Base-by-base conservation (phyloP, 2,888 invertebrate species). In the Saturnia japonica region DNA sequence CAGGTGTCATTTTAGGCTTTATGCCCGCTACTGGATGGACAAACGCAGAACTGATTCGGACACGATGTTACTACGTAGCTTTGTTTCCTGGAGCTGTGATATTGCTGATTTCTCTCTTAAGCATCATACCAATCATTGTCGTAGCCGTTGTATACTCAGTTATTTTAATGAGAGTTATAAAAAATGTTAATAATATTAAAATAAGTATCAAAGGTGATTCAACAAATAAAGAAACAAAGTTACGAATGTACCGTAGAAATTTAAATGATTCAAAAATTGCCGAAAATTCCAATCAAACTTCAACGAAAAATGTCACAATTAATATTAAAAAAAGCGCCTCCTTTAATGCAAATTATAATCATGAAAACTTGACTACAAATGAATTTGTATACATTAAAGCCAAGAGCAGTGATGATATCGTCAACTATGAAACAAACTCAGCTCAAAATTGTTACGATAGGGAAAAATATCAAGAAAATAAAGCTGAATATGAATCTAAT, bases 11-110 rank as follows among this genome's bases (percentile, higher is more conserved):
- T 34, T 89, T 96, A 51, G 95, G 95, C 73, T 95, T 95, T 80
- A 83, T 96, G 76, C 96, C 96, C 42, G 87, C 91, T 3, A 94
- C 95, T 12, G 96, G 96, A 73, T 95, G 95, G 94, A 86, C 91
- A 40, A 91, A 90, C 75, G 79, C 78, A 68, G 90, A 92, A 74
- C 79, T 86, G 19, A 75, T 76, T 42, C 70, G 74, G 62, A 80
- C 82, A 51, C 81, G 84, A 69, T 96, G 96, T 81, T 95, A 94
- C 91, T 96, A 95, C 81, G 94, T 95, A 28, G 79, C 93, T 3
- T 80, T 95, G 0, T 95, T 94, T 70, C 95, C 96, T 16, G 94
- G 92, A 45, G 81, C 87, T 51, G 80, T 96, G 57, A 89, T 96
- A 72, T 77, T 95, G 42, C 80, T 95, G 42, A 95, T 95, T 68